Percentiles rank a stretch among this genome's conserved stretches.
Evolutionary conservation across 2,113 vertebrate species (phyloP).

Genomic region (Oreocharis arfaki): DNA sequence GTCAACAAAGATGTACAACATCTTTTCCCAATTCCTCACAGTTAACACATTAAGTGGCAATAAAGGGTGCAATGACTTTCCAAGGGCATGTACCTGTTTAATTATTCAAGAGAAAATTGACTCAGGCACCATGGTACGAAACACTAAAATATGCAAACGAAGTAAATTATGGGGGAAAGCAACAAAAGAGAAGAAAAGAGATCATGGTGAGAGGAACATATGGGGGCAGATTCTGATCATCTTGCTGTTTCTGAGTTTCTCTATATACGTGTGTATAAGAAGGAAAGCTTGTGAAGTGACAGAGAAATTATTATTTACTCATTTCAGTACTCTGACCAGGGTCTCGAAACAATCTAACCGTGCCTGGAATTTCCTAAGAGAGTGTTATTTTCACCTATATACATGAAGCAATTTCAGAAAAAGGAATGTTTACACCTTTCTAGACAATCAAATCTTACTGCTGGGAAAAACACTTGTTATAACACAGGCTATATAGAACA

Average conservation of each 20-base stretch:
- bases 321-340: neutral
- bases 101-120: conserved; percentile 68
- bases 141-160: conserved; percentile 61
- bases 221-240: neutral
- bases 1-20: neutral
- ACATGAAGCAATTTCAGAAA: conserved; percentile 15
- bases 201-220: neutral
- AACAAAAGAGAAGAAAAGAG: conserved; percentile 14
- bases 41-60: conserved; percentile 52
- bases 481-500: neutral
- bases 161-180: conserved; percentile 57
- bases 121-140: conserved; percentile 56
- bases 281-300: neutral
- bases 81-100: conserved; percentile 64
- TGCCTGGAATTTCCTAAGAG: conserved; percentile 4
- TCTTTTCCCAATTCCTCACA: conserved; percentile 35
- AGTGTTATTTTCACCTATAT: conserved; percentile 37
- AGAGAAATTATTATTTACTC: conserved; percentile 30
- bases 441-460: conserved; percentile 16
- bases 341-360: conserved; percentile 32
- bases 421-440: conserved; percentile 37
- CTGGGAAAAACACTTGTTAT: conserved; percentile 18
- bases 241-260: neutral
- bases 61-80: conserved; percentile 63
- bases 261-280: neutral